Evolutionary conservation across 1,140 invertebrate species (phyloP), one percentile per base, ranked within the genome.

Genomic region (Chironomus tepperi): DNA sequence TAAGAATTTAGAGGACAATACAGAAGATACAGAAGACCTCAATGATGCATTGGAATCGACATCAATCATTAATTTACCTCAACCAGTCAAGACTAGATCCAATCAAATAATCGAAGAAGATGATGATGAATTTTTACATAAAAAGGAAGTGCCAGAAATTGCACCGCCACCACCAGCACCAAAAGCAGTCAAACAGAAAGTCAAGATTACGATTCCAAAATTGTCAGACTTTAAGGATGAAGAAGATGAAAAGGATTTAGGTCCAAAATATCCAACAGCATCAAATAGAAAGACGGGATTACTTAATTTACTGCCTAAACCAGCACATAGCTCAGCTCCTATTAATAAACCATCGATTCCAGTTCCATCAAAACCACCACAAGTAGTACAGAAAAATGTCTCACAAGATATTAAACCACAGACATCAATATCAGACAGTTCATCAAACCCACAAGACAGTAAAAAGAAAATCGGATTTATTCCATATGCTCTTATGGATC

Each of bases 111-210:
- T 85, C 15, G 79, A 83, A 75, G 86, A 87, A 76, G 83, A 83
- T 67, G 86, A 87, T 77, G 86, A 87, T 80, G 86, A 87, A 78
- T 87, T 87, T 77, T 75, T 87, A n/a, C 83, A 84, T 74, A 87
- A 87, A 78, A 87, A 86, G 77, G 84, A 83, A 75, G 76, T 76
- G 5, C 76, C 79, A n/a, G 74, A 76, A 15, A 79, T 78, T 74
- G 75, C 75, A 70, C 77, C 67, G 0, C 76, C 76, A 3, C 70
- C 70, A 12, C 75, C 73, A 75, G n/a, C n/a, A n/a, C 12, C 74
- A 47, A 15, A 19, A 43, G 24, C 5, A 34, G 73, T 73, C 7
- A 81, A 80, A 21, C 77, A 76, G 47, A 78, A 79, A 1, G 80
- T 83, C 0, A 80, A 80, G 74, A 83, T 84, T 73, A 79, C 78